Evolutionary conservation across 2,797 vertebrate species (phyloP).

Genomic region (Macrochelys suwanniensis): DNA sequence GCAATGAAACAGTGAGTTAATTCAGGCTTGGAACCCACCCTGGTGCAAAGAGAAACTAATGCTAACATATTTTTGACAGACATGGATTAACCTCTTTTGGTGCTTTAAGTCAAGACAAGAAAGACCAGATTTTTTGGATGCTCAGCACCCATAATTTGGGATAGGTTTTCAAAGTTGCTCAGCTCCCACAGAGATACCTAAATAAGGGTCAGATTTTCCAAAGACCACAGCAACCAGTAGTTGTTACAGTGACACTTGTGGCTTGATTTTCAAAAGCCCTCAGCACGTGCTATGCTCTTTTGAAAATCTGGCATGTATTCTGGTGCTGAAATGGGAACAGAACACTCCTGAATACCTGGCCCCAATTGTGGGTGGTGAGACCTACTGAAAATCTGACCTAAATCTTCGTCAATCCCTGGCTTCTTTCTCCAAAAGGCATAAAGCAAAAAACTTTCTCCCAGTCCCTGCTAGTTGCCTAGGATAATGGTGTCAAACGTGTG

Average conservation of each 20-base stretch:
- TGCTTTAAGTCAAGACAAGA: neutral
- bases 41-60: neutral
- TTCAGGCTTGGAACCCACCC: neutral
- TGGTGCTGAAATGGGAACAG: neutral
- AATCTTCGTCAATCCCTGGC: neutral
- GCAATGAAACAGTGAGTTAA: accelerated
- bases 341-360: neutral
- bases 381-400: neutral
- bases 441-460: neutral
- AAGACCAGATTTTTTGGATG: neutral
- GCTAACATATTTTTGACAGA: neutral
- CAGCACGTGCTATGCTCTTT: neutral
- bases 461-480: neutral
- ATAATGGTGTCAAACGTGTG: neutral
- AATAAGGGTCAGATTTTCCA: neutral
- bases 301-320: neutral
- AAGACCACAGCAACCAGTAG: neutral
- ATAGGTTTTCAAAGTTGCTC: neutral
- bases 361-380: neutral
- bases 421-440: neutral
- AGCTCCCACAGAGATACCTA: neutral
- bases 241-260: neutral
- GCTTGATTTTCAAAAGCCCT: neutral
- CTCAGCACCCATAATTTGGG: neutral
- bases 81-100: neutral